A percentile compares a stretch with the other conserved stretches of the same genome.
These are phyloP conservation scores for Sinocyclocheilus grahami DNA, from an alignment of 2,113 vertebrate genomes.

Conservation along the genomic window DNA sequence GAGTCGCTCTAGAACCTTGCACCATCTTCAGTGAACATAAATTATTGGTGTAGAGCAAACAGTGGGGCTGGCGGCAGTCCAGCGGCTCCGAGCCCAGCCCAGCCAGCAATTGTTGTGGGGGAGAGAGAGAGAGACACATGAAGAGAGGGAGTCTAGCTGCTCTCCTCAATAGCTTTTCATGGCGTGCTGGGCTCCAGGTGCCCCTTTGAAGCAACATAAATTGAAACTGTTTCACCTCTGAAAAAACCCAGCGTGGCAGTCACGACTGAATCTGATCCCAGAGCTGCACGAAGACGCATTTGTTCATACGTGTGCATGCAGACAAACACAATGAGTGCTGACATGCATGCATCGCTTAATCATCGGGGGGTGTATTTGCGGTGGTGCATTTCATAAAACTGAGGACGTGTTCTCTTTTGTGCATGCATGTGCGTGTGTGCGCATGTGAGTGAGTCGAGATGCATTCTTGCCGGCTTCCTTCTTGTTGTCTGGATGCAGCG, in stretches of 20 bases:
- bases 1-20: slow-evolving; percentile 87
- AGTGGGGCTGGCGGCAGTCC: slow-evolving; percentile 82
- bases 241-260: slow-evolving; percentile 70
- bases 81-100: slow-evolving; percentile 76
- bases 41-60: slow-evolving; percentile 92
- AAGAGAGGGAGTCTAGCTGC: slow-evolving; percentile 65
- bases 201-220: slow-evolving; percentile 82
- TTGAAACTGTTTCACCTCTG: slow-evolving; percentile 85
- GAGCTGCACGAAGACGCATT: slow-evolving; percentile 63
- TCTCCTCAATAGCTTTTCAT: slow-evolving; percentile 78
- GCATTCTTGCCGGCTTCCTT: slow-evolving; percentile 76
- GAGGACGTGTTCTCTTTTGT: slow-evolving; percentile 35
- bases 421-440: slow-evolving; percentile 45
- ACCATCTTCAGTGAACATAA: slow-evolving; percentile 91
- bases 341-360: slow-evolving; percentile 1
- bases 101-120: slow-evolving; percentile 84
- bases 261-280: slow-evolving; percentile 72
- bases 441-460: slow-evolving; percentile 67
- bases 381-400: slow-evolving; percentile 24
- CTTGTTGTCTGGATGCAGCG: slow-evolving; percentile 76
- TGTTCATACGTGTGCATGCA: slow-evolving; percentile 35
- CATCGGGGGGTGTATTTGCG: slow-evolving; percentile 38
- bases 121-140: too few relatives aligned
- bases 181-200: slow-evolving; percentile 75
- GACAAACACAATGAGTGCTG: not conserved